Evolutionary conservation across 2,888 invertebrate species (phyloP), one percentile per base, ranked within the genome.

Genomic region (Lithophane semibrunnea): DNA sequence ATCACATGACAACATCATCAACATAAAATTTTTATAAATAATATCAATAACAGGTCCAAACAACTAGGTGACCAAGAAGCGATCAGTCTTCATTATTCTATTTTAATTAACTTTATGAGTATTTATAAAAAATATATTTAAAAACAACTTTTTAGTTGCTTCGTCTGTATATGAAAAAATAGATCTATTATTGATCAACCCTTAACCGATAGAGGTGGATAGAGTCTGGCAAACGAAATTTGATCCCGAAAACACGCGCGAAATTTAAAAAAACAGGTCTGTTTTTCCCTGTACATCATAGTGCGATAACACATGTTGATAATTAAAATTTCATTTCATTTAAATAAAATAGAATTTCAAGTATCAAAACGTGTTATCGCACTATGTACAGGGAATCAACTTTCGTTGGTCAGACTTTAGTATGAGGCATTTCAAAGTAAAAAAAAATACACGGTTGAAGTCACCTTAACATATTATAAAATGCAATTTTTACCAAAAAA

Each of bases 1-100:
- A 52, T 29, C 61, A 63, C 9, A 18, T 58, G 52, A 80, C 29
- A 75, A 58, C 9, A 63, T n/a, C 58, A 29, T 60, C 18, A 82
- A 77, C 54, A 82, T n/a, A n/a, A n/a, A n/a, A n/a, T n/a, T 52
- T 70, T 18, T 49, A 73, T 73, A 83, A 83, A 83, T 83, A 78
- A 77, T 44, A 77, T 77, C n/a, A 60, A 71, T 29, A 68, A 68
- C n/a, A 60, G 47, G 24, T 73, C 58, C 13, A 52, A 56, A 49
- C n/a, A 49, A 63, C 18, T 10, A 65, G 4, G 61, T 52, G 52
- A 71, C 61, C 44, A 68, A 44, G 24, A 54, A 80, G 37, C 64
- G 60, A 68, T 72, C 72, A 81, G 82, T 77, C 80, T 82, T 72
- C 8, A 60, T 70, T 47, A 65, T 61, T 76, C 8, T 58, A 60